phyloP scores from a whole-genome alignment of 2,888 invertebrate species.

The Volucella inflata region DNA sequence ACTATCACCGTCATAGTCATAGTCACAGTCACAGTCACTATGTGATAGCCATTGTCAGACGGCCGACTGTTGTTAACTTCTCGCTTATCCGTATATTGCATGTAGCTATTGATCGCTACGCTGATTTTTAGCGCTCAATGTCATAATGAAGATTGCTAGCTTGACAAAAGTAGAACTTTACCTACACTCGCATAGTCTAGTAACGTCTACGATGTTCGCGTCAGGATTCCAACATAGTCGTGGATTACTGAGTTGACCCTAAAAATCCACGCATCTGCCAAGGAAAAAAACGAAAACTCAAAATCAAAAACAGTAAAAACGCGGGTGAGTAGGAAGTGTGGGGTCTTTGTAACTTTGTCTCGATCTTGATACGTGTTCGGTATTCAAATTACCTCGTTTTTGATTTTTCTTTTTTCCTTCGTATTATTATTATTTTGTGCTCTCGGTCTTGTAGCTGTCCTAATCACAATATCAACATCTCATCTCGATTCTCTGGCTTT shows the following conservation, averaged over 20 bases:
- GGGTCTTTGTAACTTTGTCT: slow-evolving; percentile 58
- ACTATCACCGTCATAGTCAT: too few relatives aligned
- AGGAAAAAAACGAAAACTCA: slow-evolving; percentile 13
- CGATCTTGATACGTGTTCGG: slow-evolving; percentile 73
- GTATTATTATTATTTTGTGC: background rate
- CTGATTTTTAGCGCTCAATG: slow-evolving; percentile 28
- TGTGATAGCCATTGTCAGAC: too few relatives aligned
- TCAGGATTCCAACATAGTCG: slow-evolving; percentile 7
- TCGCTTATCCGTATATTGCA: background rate
- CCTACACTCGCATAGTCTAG: background rate
- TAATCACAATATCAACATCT: slow-evolving; percentile 55
- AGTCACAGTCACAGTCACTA: too few relatives aligned
- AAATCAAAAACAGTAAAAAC: background rate
- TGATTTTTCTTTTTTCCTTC: slow-evolving; percentile 1
- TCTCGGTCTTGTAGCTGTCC: slow-evolving; percentile 27
- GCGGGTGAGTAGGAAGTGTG: slow-evolving; percentile 44
- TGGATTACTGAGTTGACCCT: slow-evolving; percentile 48
- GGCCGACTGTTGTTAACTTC: slow-evolving; percentile 24
- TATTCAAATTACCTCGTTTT: slow-evolving; percentile 53
- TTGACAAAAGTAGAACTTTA: slow-evolving; percentile 31
- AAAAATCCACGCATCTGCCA: slow-evolving; percentile 19
- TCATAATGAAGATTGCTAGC: slow-evolving; percentile 59
- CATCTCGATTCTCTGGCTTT: slow-evolving; percentile 20
- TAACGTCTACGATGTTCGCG: background rate
- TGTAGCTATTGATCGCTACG: background rate